A percentile compares a stretch with the other conserved stretches of the same genome.
Conservation (phyloP, 1,140 invertebrate genomes). For the Delia radicum region DNA sequence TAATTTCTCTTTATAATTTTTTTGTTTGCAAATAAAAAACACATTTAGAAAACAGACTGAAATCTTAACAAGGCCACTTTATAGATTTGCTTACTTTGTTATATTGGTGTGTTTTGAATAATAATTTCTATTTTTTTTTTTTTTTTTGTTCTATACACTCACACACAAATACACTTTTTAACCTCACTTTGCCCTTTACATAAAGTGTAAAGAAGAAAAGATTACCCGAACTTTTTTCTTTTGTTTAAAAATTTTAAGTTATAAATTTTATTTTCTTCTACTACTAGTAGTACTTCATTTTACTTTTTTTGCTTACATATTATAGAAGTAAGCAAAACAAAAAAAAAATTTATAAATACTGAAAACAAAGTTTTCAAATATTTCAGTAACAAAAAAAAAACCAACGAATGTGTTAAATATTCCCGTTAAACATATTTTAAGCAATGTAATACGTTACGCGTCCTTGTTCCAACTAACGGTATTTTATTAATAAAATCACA, state of each 20-base stretch:
- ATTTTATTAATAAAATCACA: conserved; percentile 46
- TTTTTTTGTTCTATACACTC: neutral
- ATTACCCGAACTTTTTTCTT: no score
- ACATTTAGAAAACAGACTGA: neutral
- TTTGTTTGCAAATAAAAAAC: neutral
- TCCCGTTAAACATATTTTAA: neutral
- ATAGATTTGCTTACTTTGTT: neutral
- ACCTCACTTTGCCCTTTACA: neutral
- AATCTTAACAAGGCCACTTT: neutral
- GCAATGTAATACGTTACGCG: conserved; percentile 46
- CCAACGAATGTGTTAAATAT: neutral
- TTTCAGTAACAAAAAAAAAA: neutral
- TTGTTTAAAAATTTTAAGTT: no score
- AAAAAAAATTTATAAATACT: no score
- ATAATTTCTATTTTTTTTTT: neutral
- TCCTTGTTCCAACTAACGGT: conserved; percentile 52
- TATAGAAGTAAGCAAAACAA: no score
- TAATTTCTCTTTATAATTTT: no score
- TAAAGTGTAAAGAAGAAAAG: neutral
- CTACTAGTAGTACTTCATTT: neutral
- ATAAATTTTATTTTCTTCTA: no score
- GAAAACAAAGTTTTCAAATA: neutral
- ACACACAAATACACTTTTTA: neutral
- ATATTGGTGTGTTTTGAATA: neutral
- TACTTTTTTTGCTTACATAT: no score